These are phyloP conservation scores for Chrysogorgia sp. DNA, from an alignment of 92 coral and sea anemone species.

Conservation along the genomic window DNA sequence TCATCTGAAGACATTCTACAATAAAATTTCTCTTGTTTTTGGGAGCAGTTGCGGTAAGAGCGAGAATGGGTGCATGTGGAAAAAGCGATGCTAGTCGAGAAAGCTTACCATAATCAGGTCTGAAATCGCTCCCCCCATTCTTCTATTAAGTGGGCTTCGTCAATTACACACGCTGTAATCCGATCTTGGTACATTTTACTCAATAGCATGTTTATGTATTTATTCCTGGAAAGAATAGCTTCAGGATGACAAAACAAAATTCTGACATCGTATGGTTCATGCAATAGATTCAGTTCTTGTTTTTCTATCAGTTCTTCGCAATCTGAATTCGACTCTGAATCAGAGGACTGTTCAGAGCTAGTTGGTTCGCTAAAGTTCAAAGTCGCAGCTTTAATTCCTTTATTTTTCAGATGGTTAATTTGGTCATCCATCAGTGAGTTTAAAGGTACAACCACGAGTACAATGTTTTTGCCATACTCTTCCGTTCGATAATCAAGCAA, in stretches of 20 bases:
- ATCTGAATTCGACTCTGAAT: no score
- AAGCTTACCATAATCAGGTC: conserved; percentile 52
- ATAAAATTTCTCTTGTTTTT: conserved; percentile 36
- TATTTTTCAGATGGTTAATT: conserved; percentile 12
- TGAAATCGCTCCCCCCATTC: conserved; percentile 39
- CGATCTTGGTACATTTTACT: no score
- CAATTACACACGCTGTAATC: no score
- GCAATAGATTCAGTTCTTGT: no score
- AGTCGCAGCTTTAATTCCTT: conserved; percentile 32
- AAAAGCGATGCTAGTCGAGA: conserved; percentile 50
- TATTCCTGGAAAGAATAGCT: no score
- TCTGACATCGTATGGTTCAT: no score
- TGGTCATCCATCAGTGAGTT: conserved; percentile 52
- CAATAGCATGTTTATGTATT: no score
- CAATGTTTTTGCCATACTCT: conserved; percentile 24
- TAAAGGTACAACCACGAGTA: conserved; percentile 42
- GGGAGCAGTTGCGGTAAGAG: conserved; percentile 63
- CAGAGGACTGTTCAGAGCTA: no score
- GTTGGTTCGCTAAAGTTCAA: no score
- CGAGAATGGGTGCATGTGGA: conserved; percentile 44
- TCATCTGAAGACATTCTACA: conserved; percentile 21
- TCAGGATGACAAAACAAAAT: no score
- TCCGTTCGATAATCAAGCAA: conserved; percentile 33
- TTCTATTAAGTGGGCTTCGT: no score
- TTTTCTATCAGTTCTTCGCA: no score